Percentiles rank a stretch among this genome's conserved stretches.
Conservation (phyloP, 2,888 invertebrate species). For the Stenichneumon culpator region DNA sequence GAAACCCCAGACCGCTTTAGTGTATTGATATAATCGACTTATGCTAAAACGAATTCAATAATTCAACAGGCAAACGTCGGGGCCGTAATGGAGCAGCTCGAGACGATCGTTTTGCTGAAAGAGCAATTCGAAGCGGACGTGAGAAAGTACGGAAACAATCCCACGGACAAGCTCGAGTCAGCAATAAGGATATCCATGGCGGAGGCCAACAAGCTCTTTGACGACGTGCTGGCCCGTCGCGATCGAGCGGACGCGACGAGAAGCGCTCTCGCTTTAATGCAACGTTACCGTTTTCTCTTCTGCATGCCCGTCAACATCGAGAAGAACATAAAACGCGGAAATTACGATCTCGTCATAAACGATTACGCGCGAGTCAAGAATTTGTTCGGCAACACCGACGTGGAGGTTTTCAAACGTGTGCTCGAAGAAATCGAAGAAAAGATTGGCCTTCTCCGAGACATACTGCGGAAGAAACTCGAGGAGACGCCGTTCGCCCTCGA, state of each 20-base stretch:
- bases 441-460: slow-evolving; percentile 92
- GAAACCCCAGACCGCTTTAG: background rate
- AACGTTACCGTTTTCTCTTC: slow-evolving; percentile 97
- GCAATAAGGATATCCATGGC: slow-evolving; percentile 95
- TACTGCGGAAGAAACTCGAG: slow-evolving; percentile 93
- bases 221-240: slow-evolving; percentile 95
- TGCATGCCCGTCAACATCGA: slow-evolving; percentile 98
- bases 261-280: slow-evolving; percentile 96
- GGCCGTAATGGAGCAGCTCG: slow-evolving; percentile 95
- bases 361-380: slow-evolving; percentile 98
- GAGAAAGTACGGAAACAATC: slow-evolving; percentile 91
- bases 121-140: slow-evolving; percentile 94
- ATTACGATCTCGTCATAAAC: slow-evolving; percentile 98
- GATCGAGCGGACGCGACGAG: slow-evolving; percentile 98
- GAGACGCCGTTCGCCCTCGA: slow-evolving; percentile 97
- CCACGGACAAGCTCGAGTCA: slow-evolving; percentile 91
- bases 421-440: slow-evolving; percentile 96
- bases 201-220: slow-evolving; percentile 96
- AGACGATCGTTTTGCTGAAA: slow-evolving; percentile 92
- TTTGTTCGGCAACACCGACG: slow-evolving; percentile 97
- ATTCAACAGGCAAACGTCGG: slow-evolving; percentile 92
- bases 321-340: slow-evolving; percentile 96
- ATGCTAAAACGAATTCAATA: background rate
- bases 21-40: background rate
- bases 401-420: slow-evolving; percentile 95